Conservation (phyloP, 1,140 invertebrate genomes). For the Adoxophyes honmai region DNA sequence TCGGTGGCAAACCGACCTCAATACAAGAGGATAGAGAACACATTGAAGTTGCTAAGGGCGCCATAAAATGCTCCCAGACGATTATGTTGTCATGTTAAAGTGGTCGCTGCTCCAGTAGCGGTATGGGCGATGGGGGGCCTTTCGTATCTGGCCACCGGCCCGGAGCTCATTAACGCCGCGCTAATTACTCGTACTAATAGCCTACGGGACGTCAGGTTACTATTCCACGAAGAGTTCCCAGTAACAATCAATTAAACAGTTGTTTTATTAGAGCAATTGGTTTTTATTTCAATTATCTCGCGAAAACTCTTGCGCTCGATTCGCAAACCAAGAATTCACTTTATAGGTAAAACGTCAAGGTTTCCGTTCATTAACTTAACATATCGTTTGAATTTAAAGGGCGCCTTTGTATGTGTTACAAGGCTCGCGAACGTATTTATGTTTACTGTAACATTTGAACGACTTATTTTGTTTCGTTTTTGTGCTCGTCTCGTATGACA, state of each 20-base stretch:
- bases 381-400: conserved; percentile 19
- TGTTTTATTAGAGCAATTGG: conserved; percentile 17
- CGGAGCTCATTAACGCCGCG: conserved; percentile 63
- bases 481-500: background rate
- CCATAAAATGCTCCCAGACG: conserved; percentile 33
- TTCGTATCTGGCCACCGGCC: conserved; percentile 41
- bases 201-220: conserved; percentile 41
- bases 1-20: conserved; percentile 34
- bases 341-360: conserved; percentile 19
- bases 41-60: conserved; percentile 24
- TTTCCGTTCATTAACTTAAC: conserved; percentile 20
- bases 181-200: conserved; percentile 68
- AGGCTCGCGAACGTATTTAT: background rate
- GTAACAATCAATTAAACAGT: conserved; percentile 34
- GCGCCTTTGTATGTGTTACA: conserved; percentile 17
- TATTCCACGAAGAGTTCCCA: conserved; percentile 59
- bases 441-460: background rate
- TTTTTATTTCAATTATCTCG: background rate
- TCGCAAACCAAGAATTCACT: background rate
- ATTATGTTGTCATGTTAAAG: conserved; percentile 34
- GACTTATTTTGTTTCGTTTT: background rate
- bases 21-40: conserved; percentile 33
- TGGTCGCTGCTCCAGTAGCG: conserved; percentile 17
- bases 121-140: conserved; percentile 11
- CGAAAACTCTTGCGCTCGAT: conserved; percentile 13